phyloP scores from a whole-genome alignment of 1,140 invertebrate species.

The Drosophila mayri region DNA sequence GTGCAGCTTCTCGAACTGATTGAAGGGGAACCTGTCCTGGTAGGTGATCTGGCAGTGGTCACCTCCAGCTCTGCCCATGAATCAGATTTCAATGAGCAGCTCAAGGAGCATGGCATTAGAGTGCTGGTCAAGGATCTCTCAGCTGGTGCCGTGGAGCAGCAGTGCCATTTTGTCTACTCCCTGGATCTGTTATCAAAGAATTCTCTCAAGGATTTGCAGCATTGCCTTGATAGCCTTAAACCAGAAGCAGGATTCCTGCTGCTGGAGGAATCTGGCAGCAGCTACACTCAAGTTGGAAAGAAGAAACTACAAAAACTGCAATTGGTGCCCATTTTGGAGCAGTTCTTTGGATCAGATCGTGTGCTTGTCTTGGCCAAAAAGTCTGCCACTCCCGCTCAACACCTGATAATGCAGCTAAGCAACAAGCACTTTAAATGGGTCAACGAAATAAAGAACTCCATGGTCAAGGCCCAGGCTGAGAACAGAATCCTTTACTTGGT shows the following conservation, averaged over 20 bases:
- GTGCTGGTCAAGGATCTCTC: slow-evolving; percentile 86
- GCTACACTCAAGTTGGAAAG: slow-evolving; percentile 85
- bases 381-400: slow-evolving; percentile 41
- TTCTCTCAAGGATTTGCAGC: slow-evolving; percentile 83
- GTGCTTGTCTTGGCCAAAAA: slow-evolving; percentile 87
- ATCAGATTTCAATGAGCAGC: slow-evolving; percentile 72
- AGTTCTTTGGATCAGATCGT: slow-evolving; percentile 86
- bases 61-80: slow-evolving; percentile 82
- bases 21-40: slow-evolving; percentile 88
- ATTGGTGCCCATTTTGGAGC: slow-evolving; percentile 84
- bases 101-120: slow-evolving; percentile 86
- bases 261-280: slow-evolving; percentile 88
- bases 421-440: slow-evolving; percentile 93
- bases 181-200: slow-evolving; percentile 86
- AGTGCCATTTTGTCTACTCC: slow-evolving; percentile 88
- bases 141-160: slow-evolving; percentile 86
- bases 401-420: slow-evolving; percentile 85
- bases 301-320: slow-evolving; percentile 83
- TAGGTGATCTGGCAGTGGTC: slow-evolving; percentile 87
- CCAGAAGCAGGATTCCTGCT: slow-evolving; percentile 90
- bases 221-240: slow-evolving; percentile 88
- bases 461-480: slow-evolving; percentile 87
- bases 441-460: slow-evolving; percentile 89
- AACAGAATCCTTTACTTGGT: slow-evolving; percentile 89
- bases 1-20: slow-evolving; percentile 87